Evolutionary conservation across 2,888 invertebrate genomes (phyloP).

Genomic region (Crioceris asparagi): DNA sequence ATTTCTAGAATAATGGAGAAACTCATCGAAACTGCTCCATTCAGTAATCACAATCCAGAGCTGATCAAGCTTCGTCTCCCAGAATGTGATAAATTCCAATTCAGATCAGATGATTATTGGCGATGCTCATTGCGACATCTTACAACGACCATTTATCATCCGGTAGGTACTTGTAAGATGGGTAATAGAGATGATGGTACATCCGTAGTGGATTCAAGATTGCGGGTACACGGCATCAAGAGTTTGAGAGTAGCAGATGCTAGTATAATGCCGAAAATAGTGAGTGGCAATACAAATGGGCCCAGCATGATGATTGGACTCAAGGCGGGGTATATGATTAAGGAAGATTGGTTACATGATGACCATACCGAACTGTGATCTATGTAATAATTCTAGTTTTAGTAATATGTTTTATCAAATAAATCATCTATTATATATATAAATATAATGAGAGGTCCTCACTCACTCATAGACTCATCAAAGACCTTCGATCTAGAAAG

Average conservation of each 20-base stretch:
- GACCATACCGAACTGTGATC: slow-evolving; percentile 27
- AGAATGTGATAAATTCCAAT: slow-evolving; percentile 39
- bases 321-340: slow-evolving; percentile 41
- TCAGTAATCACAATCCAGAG: slow-evolving; percentile 34
- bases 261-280: slow-evolving; percentile 68
- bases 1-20: slow-evolving; percentile 29
- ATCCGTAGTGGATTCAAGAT: slow-evolving; percentile 60
- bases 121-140: slow-evolving; percentile 36
- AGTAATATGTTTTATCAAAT: too few species aligned
- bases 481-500: too few species aligned
- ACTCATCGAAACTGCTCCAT: slow-evolving; percentile 36
- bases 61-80: slow-evolving; percentile 31
- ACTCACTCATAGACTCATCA: too few species aligned
- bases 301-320: slow-evolving; percentile 38
- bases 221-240: slow-evolving; percentile 55
- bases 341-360: slow-evolving; percentile 28
- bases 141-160: slow-evolving; percentile 27
- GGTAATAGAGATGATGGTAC: slow-evolving; percentile 46
- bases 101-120: slow-evolving; percentile 42
- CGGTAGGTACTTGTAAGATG: slow-evolving; percentile 41
- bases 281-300: slow-evolving; percentile 49
- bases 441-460: too few species aligned
- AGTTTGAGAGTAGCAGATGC: slow-evolving; percentile 66
- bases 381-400: slow-evolving; percentile 1
- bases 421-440: too few species aligned